Evolutionary conservation across 2,113 vertebrate species (phyloP), one percentile per base, ranked within the genome.

Genomic region (Urocitellus parryii): DNA sequence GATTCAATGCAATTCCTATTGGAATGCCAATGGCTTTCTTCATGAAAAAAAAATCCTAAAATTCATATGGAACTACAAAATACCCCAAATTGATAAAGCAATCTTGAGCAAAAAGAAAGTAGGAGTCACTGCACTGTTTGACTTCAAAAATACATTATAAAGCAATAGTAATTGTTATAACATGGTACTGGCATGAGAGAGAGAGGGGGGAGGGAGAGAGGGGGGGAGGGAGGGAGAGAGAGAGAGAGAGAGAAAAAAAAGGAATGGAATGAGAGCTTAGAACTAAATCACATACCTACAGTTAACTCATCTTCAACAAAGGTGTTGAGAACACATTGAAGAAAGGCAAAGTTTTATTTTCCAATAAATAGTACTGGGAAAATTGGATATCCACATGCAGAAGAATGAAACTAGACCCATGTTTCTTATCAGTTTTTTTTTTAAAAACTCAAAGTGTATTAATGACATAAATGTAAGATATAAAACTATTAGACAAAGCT

Each of bases 201-300:
- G 13, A 29, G 65, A 13, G 11, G 9, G 27, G 13, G 29, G 12
- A 0, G 18, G 6, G 56, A 5, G 56, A 8, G 56, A 8, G 20
- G 8, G 56, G 1, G 20, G 6, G 39, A 42, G 13, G 29, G 12
- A 8, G 27, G 5, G 56, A 5, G 13, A 27, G 12, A 0, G 18
- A 5, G 56, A 5, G 56, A 8, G 56, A 8, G 20, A 8, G 56
- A 4, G 20, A 5, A 4, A 42, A 5, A 27, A 4, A 53, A 4
- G 20, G 18, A 56, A 79, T 17, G 56, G 48, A 53, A 56, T 56
- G 34, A 58, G 12, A 25, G 53, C 78, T 34, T 58, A 80, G 78
- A 80, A 56, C 6, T 24, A 80, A 80, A 80, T 80, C 53, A 80
- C 34, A 37, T 5, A 37, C 39, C n/a, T 58, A 37, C 22, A 39